Conservation (phyloP, 2,113 vertebrate species). For the Oreochromis niloticus region DNA sequence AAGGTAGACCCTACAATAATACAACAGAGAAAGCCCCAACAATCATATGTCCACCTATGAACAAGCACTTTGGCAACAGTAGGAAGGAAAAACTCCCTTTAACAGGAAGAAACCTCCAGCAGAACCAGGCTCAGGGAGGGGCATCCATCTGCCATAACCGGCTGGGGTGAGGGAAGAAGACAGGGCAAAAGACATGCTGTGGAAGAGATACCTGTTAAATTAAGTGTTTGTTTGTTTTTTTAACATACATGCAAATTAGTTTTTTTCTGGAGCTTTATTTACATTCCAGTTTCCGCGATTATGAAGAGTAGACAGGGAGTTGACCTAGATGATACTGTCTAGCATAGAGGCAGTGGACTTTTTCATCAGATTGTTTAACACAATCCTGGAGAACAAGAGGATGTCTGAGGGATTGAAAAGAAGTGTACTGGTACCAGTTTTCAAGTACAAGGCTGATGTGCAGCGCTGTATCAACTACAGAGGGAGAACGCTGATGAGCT, state of each 20-base stretch:
- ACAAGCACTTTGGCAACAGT: background rate
- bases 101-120: background rate
- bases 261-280: background rate
- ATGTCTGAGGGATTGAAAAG: background rate
- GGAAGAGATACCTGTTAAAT: background rate
- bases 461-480: background rate
- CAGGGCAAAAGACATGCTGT: background rate
- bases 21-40: background rate
- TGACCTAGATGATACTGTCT: background rate
- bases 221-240: background rate
- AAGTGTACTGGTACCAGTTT: background rate
- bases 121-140: background rate
- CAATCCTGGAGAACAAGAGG: background rate
- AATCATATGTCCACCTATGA: background rate
- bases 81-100: background rate
- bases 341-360: background rate
- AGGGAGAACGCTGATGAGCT: background rate
- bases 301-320: background rate
- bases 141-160: too few species aligned
- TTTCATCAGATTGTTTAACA: background rate
- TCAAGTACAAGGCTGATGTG: background rate
- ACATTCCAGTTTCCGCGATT: background rate
- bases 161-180: too few species aligned
- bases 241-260: background rate
- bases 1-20: background rate